These are phyloP conservation scores for Alentia gelatinosa DNA, from an alignment of 2,888 invertebrate species.

Conservation along the genomic window DNA sequence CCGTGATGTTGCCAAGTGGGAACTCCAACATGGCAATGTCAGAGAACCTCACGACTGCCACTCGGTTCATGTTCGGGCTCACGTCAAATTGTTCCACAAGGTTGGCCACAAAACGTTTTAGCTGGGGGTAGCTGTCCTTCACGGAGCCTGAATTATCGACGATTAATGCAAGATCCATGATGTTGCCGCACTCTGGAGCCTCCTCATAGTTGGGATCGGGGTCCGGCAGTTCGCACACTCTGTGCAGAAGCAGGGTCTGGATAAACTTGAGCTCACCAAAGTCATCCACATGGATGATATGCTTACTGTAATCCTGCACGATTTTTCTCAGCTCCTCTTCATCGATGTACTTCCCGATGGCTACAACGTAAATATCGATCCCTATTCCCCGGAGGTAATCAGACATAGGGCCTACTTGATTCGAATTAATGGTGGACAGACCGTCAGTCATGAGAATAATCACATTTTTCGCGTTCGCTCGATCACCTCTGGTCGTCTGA, in stretches of 20 bases:
- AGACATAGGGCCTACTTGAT: not conserved
- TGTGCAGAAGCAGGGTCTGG: not conserved
- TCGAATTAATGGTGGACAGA: not conserved
- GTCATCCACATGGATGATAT: constrained; percentile 44
- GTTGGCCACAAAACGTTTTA: not conserved
- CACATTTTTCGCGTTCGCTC: not conserved
- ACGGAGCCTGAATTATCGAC: constrained; percentile 37
- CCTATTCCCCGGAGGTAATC: not conserved
- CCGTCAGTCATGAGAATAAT: constrained; percentile 36
- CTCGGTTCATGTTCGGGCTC: not conserved
- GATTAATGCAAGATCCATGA: constrained; percentile 29
- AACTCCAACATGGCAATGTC: constrained; percentile 10
- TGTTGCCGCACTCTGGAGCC: not conserved
- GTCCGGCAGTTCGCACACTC: constrained; percentile 1
- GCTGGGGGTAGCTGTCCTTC: not conserved
- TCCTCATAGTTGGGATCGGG: not conserved
- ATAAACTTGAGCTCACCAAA: not conserved
- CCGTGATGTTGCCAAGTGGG: not conserved
- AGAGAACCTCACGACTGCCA: constrained; percentile 13
- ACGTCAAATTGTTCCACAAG: constrained; percentile 5
- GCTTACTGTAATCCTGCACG: not conserved
- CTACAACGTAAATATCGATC: not conserved
- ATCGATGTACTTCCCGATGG: not conserved
- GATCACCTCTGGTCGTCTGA: not conserved
- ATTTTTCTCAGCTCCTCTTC: constrained; percentile 14